phyloP scores from a whole-genome alignment of 2,113 vertebrate genomes.

The Xenopus tropicalis region DNA sequence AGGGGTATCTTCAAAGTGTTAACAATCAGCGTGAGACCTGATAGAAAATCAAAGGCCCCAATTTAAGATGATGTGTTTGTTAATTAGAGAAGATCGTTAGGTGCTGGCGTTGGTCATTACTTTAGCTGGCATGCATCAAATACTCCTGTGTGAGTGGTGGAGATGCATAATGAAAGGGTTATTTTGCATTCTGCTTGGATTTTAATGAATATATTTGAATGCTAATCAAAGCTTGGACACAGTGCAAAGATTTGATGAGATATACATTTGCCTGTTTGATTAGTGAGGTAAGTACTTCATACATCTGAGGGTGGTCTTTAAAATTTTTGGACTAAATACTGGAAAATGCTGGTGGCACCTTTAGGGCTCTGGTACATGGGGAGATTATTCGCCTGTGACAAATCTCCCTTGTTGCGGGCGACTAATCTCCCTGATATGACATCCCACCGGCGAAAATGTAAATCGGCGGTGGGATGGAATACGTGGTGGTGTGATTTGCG shows the following conservation, averaged over 20 bases:
- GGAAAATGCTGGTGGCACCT: too few relatives aligned
- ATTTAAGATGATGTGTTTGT: conserved; percentile 45
- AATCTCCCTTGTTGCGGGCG: too few relatives aligned
- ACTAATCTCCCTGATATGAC: too few relatives aligned
- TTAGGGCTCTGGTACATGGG: too few relatives aligned
- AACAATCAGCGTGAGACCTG: conserved; percentile 31
- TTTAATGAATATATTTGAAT: conserved; percentile 30
- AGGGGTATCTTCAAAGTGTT: conserved; percentile 5
- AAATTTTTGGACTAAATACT: too few relatives aligned
- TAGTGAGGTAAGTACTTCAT: neutral
- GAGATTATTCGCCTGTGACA: too few relatives aligned
- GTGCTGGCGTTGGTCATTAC: conserved; percentile 22
- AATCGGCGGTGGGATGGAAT: too few relatives aligned
- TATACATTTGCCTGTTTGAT: neutral
- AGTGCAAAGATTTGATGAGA: neutral
- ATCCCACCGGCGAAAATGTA: too few relatives aligned
- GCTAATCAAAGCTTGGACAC: conserved; percentile 3
- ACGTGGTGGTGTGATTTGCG: too few relatives aligned
- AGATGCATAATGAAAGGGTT: conserved; percentile 11
- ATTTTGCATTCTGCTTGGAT: neutral
- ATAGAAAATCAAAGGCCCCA: conserved; percentile 39
- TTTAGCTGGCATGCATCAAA: conserved; percentile 8
- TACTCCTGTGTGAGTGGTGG: conserved; percentile 15
- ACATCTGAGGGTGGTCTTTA: neutral
- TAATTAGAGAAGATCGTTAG: conserved; percentile 44